phyloP scores from a whole-genome alignment of 2,797 vertebrate genomes.

The Pipistrellus nathusii region DNA sequence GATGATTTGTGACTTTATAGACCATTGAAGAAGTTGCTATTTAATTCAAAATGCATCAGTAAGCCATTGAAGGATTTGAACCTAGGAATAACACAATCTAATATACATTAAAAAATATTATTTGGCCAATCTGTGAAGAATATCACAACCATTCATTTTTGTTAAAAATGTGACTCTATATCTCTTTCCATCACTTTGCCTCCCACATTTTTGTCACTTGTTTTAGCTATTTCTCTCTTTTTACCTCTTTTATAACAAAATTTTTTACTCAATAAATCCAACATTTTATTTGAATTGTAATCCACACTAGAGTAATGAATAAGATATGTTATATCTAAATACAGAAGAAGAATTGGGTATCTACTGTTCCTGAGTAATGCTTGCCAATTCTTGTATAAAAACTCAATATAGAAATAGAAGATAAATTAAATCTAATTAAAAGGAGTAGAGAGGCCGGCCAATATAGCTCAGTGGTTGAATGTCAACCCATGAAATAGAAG shows the following conservation, averaged over 20 bases:
- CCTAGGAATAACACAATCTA: neutral
- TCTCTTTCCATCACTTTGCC: neutral
- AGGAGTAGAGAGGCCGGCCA: neutral
- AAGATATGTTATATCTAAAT: neutral
- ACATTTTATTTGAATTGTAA: neutral
- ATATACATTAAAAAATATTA: neutral
- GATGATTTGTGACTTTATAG: conserved; percentile 31
- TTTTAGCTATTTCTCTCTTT: neutral
- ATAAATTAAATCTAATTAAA: neutral
- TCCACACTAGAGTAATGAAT: neutral
- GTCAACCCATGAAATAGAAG: no score
- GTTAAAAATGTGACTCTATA: neutral
- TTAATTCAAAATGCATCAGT: conserved; percentile 13
- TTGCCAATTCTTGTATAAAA: neutral
- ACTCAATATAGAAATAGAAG: neutral
- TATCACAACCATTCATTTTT: neutral
- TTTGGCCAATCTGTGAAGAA: neutral
- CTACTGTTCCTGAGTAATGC: no score
- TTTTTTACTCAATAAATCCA: neutral
- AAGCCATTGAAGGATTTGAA: neutral
- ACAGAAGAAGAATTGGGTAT: neutral
- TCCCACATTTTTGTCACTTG: neutral
- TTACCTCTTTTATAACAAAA: neutral
- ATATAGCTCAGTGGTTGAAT: no score
- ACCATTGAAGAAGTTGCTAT: neutral